Evolutionary conservation across 2,113 vertebrate species (phyloP).

Genomic region (Mus spicilegus): DNA sequence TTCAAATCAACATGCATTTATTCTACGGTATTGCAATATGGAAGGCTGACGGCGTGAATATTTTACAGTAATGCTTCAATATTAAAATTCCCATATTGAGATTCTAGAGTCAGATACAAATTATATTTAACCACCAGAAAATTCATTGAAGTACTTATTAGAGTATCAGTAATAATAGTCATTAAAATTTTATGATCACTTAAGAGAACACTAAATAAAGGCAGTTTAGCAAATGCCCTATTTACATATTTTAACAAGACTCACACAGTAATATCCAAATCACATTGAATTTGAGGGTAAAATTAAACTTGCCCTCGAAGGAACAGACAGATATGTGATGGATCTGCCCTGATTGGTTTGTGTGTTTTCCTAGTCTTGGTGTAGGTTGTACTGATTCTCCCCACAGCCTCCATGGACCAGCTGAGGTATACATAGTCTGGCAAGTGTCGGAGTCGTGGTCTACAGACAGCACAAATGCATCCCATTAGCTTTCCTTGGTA

Average conservation of each 20-base stretch:
- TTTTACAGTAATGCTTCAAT: constrained; percentile 79
- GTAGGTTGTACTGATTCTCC: not conserved
- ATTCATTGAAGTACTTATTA: constrained; percentile 79
- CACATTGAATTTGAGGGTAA: constrained; percentile 78
- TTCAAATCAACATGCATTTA: constrained; percentile 77
- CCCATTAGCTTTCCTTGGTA: not conserved
- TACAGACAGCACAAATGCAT: not conserved
- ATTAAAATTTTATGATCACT: constrained; percentile 83
- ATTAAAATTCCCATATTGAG: constrained; percentile 80
- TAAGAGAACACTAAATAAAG: constrained; percentile 80
- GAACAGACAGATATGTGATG: constrained; percentile 43
- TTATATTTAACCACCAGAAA: constrained; percentile 80
- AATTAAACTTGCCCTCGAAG: constrained; percentile 78
- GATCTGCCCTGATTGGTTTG: not conserved
- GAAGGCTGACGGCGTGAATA: constrained; percentile 73
- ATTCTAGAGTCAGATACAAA: constrained; percentile 78
- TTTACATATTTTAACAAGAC: constrained; percentile 74
- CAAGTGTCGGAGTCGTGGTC: not conserved
- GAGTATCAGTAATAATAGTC: constrained; percentile 80
- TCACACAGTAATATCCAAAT: constrained; percentile 77
- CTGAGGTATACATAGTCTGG: not conserved
- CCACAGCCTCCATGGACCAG: not conserved
- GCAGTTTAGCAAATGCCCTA: constrained; percentile 78
- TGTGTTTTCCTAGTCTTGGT: not conserved
- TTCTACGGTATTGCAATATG: constrained; percentile 73